Evolutionary conservation across 2,797 vertebrate species (phyloP).

Genomic region (Takifugu ocellatus): DNA sequence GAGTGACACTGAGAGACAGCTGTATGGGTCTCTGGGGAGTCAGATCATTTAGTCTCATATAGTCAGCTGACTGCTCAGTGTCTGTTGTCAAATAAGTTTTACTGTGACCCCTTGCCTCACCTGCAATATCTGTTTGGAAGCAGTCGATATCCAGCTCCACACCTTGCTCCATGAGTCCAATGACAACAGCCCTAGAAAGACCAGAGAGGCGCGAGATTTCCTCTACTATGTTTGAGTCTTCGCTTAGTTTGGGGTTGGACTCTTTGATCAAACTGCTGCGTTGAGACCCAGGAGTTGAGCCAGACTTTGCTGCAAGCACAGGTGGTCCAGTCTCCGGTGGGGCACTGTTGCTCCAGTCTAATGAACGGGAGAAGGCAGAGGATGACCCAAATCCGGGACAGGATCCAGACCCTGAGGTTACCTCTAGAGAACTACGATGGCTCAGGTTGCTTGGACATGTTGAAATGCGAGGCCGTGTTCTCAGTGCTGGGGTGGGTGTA

Average conservation of each 20-base stretch:
- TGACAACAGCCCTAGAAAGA: conserved; percentile 74
- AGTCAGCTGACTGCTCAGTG: conserved; percentile 54
- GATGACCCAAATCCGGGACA: conserved; percentile 54
- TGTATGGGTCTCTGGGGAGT: conserved; percentile 69
- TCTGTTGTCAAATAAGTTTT: conserved; percentile 49
- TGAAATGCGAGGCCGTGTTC: conserved; percentile 78
- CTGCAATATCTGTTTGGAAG: conserved; percentile 66
- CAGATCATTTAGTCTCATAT: conserved; percentile 42
- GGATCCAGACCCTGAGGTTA: conserved; percentile 55
- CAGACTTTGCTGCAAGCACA: conserved; percentile 30
- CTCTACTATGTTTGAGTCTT: conserved; percentile 74
- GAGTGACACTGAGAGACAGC: conserved; percentile 69
- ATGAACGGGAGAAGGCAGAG: conserved; percentile 71
- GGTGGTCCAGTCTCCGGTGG: conserved; percentile 53
- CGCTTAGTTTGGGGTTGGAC: conserved; percentile 64
- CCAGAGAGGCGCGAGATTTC: conserved; percentile 80
- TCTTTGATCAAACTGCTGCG: conserved; percentile 66
- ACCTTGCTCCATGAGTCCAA: conserved; percentile 80
- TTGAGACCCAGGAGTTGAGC: conserved; percentile 63
- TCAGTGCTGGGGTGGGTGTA: conserved; percentile 68
- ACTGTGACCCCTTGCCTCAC: conserved; percentile 52
- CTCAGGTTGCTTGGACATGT: conserved; percentile 79
- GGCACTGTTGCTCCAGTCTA: conserved; percentile 71
- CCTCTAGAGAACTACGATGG: conserved; percentile 79
- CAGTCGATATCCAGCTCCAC: conserved; percentile 80